phyloP scores from a whole-genome alignment of 2,888 invertebrate genomes.

The Linnaemya tessellans region DNA sequence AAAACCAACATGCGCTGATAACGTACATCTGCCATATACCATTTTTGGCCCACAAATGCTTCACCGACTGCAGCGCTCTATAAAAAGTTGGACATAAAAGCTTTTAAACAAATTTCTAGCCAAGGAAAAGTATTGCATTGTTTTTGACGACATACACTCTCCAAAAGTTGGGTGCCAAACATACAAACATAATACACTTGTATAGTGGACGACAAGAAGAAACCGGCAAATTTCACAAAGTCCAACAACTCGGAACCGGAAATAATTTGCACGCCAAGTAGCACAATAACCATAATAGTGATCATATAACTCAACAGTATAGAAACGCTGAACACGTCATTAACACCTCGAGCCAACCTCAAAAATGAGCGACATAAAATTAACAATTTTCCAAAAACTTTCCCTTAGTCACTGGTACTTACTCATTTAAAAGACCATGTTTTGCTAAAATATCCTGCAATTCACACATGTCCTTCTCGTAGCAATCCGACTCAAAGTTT shows the following conservation, averaged over 20 bases:
- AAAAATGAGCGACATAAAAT: not conserved
- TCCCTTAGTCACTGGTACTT: constrained; percentile 24
- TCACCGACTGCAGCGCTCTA: constrained; percentile 73
- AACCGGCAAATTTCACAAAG: constrained; percentile 73
- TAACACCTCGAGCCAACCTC: constrained; percentile 69
- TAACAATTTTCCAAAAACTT: not conserved
- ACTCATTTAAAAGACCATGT: constrained; percentile 73
- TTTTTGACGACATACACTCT: constrained; percentile 64
- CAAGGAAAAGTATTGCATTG: too few species aligned
- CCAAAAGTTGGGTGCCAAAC: constrained; percentile 72
- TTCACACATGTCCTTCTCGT: constrained; percentile 67
- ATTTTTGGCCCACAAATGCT: constrained; percentile 73
- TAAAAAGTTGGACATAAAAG: not conserved
- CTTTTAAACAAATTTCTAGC: not conserved
- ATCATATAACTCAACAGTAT: constrained; percentile 74
- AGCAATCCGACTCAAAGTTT: constrained; percentile 66
- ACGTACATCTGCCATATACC: constrained; percentile 73
- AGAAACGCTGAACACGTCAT: constrained; percentile 73
- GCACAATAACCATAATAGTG: constrained; percentile 71
- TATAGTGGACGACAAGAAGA: constrained; percentile 69
- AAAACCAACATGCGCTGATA: constrained; percentile 74
- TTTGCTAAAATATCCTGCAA: constrained; percentile 68
- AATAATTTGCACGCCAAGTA: constrained; percentile 74
- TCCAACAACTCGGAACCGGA: constrained; percentile 70
- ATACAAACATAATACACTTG: constrained; percentile 74